Evolutionary conservation across 2,797 vertebrate genomes (phyloP), one percentile per base, ranked within the genome.

Genomic region (Sebastes itinus): DNA sequence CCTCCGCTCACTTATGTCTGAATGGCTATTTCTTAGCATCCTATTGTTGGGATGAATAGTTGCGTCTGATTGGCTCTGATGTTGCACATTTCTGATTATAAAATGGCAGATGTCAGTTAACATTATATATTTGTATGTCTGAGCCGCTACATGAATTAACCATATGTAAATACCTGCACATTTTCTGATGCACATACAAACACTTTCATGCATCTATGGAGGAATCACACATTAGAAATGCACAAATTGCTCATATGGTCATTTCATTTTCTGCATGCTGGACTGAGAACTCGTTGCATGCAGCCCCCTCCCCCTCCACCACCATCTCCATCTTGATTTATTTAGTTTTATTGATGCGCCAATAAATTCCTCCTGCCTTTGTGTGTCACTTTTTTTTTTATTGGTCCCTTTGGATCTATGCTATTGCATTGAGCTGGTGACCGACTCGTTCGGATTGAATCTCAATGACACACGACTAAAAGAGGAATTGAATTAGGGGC

Each of bases 301-400:
- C 65, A 23, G 22, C 28, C n/a, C 66, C 63, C 30, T 46, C n/a
- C 63, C 23, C 59, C 33, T 25, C 56, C 58, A 14, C 46, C 66
- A 22, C 72, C 67, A 60, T 80, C 35, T 77, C 81, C 59, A 33
- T 56, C 76, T 62, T 81, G 78, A 87, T 93, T 87, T 80, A 89
- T 86, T 77, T 81, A 10, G 25, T 83, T 90, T 80, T 80, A 92
- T 68, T 82, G 85, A 83, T 2, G 3, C 68, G 49, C 68, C 74
- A 59, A 77, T 90, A 87, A 89, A 92, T 84, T 81, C 59, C 72
- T 56, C 35, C 56, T 69, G 60, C 69, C 71, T 87, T 89, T 88
- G 69, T 85, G 60, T 76, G 70, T 77, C 80, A 67, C 59, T 68
- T 78, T 80, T 64, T 80, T 60, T 75, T 87, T 84, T 84, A 85